Base-by-base conservation (phyloP, 2,797 vertebrate genomes). In the Okamejei kenojei region DNA sequence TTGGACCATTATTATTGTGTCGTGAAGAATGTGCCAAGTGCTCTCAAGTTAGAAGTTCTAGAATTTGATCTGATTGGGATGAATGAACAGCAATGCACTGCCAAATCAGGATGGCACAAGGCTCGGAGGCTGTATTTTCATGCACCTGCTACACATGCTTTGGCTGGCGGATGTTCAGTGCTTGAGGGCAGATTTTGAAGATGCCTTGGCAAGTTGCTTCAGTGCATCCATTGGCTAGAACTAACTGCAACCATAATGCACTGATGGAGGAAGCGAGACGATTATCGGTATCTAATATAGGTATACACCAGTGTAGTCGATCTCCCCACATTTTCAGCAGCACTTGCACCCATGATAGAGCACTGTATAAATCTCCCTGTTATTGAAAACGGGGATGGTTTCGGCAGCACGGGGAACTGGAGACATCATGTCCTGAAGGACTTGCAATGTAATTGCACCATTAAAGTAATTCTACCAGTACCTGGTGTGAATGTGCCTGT, bases 401-500 rank as follows among this genome's bases (percentile, higher is more conserved):
- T 63, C 7, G 6, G 5, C 29, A 63, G 82, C 26, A 77, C 76
- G n/a, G 29, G 29, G 76, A 10, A 10, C 76, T 29, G n/a, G 29
- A 77, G 76, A 86, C 61, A 86, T 86, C 58, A 32, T 6, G n/a
- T 63, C 58, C 54, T 63, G 82, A 84, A 84, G 45, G 58, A 84
- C 45, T 84, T 84, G 81, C 26, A 45, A 86, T 10, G 82, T n/a
- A 86, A 84, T 63, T 63, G 58, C 82, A 86, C 82, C 29, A 86
- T 86, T 63, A 86, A 86, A 15, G 82, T 63, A 86, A 63, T 86
- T 86, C 82, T 86, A 63, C 82, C 88, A 38, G 88, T 91, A 91
- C 35, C 88, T 91, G 65, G 88, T 91, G 88, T 73, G 88, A 73
- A 71, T 91, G 88, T 26, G 68, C 88, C 88, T 91, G 88, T 23